Conservation (phyloP, 2,797 vertebrate genomes). For the Anguilla obscura region DNA sequence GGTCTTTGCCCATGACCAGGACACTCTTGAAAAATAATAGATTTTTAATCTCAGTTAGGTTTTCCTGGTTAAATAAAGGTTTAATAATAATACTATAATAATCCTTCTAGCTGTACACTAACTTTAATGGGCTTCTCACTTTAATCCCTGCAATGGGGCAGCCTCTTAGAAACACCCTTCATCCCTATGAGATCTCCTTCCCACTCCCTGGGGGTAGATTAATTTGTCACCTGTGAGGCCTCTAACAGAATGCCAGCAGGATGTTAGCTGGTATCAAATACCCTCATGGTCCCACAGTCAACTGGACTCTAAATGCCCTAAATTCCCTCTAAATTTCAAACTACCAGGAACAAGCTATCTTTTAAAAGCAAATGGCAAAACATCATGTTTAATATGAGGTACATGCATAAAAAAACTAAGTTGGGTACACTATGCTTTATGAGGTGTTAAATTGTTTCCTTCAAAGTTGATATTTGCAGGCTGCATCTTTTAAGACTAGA, state of each 20-base stretch:
- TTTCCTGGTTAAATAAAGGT: too few relatives aligned
- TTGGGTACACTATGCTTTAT: neutral
- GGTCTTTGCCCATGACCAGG: neutral
- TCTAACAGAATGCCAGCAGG: neutral
- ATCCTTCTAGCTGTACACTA: constrained; percentile 13
- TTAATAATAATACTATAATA: neutral
- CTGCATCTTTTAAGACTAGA: neutral
- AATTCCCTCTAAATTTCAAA: neutral
- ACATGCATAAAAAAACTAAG: neutral
- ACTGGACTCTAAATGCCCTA: neutral
- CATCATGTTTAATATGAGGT: neutral
- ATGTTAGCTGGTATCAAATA: neutral
- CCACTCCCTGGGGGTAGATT: neutral
- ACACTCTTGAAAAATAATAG: too few relatives aligned
- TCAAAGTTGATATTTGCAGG: neutral
- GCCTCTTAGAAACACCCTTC: neutral
- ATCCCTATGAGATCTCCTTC: neutral
- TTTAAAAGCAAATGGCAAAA: neutral
- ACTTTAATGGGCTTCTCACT: constrained; percentile 24
- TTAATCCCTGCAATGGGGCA: constrained; percentile 1
- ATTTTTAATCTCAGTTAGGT: too few relatives aligned
- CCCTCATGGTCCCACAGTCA: neutral
- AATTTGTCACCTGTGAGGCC: neutral
- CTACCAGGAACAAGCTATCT: neutral
- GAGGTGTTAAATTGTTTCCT: neutral